Percentiles rank a stretch among this genome's conserved stretches.
Evolutionary conservation across 2,113 vertebrate species (phyloP).

Genomic region (Eubucco bourcierii): DNA sequence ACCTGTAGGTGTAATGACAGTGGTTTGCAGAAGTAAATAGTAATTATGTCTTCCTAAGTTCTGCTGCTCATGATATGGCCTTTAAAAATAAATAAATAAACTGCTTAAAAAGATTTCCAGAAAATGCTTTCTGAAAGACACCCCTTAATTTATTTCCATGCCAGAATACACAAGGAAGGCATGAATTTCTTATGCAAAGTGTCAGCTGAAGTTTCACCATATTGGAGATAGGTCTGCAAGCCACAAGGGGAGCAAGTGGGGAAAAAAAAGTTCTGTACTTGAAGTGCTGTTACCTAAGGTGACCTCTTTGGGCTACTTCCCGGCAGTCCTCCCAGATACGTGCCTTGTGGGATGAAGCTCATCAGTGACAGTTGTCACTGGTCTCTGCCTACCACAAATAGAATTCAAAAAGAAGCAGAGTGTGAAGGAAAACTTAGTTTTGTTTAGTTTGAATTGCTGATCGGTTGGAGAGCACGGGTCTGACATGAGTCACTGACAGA

Average conservation of each 20-base stretch:
- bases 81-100: too few species aligned
- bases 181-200: background rate
- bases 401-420: background rate
- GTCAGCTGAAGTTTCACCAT: background rate
- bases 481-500: fast-evolving
- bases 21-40: background rate
- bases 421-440: background rate
- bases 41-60: background rate
- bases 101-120: background rate
- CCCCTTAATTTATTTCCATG: background rate
- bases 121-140: background rate
- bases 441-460: background rate
- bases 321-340: background rate
- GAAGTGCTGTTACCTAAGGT: fast-evolving
- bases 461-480: background rate
- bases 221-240: background rate
- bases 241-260: background rate
- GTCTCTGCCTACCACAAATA: background rate
- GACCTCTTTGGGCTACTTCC: background rate
- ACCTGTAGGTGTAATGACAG: background rate
- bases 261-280: background rate
- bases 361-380: background rate
- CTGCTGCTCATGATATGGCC: background rate
- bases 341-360: background rate
- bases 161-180: background rate